These are phyloP conservation scores for Patella caerulea DNA, from an alignment of 2,888 invertebrate species.

Conservation along the genomic window DNA sequence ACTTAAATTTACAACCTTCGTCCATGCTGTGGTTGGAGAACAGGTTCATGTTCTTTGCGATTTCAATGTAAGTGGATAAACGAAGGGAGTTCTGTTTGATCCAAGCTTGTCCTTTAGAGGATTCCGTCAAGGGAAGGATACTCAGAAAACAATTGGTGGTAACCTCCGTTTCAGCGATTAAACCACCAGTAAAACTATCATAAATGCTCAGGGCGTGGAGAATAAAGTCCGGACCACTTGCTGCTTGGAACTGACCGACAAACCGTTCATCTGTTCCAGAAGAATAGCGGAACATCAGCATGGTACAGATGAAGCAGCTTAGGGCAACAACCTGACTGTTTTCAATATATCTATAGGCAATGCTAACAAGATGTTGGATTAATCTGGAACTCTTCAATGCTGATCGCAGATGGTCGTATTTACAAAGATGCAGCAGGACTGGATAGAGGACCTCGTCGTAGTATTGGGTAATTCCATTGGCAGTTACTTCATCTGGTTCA, in stretches of 20 bases:
- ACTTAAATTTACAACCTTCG: conserved; percentile 16
- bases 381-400: conserved; percentile 42
- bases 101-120: conserved; percentile 51
- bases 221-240: conserved; percentile 50
- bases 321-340: conserved; percentile 33
- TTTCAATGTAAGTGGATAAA: conserved; percentile 15
- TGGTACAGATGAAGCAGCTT: conserved; percentile 37
- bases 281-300: conserved; percentile 44
- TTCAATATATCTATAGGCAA: conserved; percentile 34
- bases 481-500: conserved; percentile 27
- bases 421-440: conserved; percentile 37
- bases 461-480: conserved; percentile 28
- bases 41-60: neutral
- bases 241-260: conserved; percentile 48
- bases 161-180: conserved; percentile 19
- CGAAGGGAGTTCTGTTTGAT: conserved; percentile 47
- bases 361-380: conserved; percentile 38
- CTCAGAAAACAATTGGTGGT: conserved; percentile 48
- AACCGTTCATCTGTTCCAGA: conserved; percentile 45
- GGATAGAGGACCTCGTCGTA: conserved; percentile 35
- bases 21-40: neutral
- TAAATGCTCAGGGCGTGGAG: conserved; percentile 43
- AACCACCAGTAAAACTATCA: conserved; percentile 22
- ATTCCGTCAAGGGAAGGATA: conserved; percentile 48
- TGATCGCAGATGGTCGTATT: conserved; percentile 33